Evolutionary conservation across 1,140 invertebrate genomes (phyloP), one percentile per base, ranked within the genome.

Genomic region (Chironomus tepperi): DNA sequence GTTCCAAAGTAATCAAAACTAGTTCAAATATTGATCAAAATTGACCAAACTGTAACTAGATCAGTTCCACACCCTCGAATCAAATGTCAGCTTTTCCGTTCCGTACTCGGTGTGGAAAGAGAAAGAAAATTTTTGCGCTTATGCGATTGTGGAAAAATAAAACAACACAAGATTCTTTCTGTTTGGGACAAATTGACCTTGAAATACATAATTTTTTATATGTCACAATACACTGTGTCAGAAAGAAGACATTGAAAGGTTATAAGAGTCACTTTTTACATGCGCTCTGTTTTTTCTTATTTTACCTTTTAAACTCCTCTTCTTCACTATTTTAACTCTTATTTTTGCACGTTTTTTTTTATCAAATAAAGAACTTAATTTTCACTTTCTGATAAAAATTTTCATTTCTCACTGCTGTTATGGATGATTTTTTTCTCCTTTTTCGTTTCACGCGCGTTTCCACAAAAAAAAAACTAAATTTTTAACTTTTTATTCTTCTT

Each of bases 181-280:
- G 12, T 57, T 57, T 57, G 47, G 47, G 10, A n/a, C 47, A 57
- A n/a, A 57, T 57, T 57, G 47, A 57, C 47, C 47, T 57, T 57
- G 47, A 57, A 57, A 57, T n/a, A 57, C n/a, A 15, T 57, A 47
- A 43, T 47, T 57, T 57, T 57, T 57, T 57, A 0, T 57, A n/a
- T 57, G 47, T 57, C 47, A 57, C 47, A 57, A 57, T 12, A 34
- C 24, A 47, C 1, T 15, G 47, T 12, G 12, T 34, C 24, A 34
- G 10, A 57, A 57, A 57, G n/a, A 57, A 57, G 47, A 57, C 47
- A 57, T 57, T 57, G 12, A 57, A 57, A 57, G 47, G 47, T 57
- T 57, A 57, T n/a, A 57, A 15, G 47, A 15, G 8, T 15, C 12
- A 12, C n/a, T 57, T 57, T 57, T 15, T 57, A n/a, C 24, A 34